phyloP scores from a whole-genome alignment of 2,888 invertebrate species.

The Ormyrus pomaceus region DNA sequence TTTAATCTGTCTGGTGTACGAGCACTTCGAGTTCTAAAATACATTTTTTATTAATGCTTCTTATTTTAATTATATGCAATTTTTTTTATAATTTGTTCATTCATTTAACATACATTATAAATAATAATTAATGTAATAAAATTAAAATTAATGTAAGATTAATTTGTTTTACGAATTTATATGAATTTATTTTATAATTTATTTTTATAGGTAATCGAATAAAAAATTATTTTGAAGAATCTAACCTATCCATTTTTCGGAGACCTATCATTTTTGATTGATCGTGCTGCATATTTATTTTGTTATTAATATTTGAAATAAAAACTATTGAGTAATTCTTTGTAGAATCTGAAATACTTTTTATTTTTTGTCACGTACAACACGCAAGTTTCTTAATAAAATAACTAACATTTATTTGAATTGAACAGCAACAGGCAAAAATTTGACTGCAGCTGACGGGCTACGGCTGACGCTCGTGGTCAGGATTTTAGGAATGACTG shows the following conservation, averaged over 20 bases:
- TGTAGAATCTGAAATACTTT: no score
- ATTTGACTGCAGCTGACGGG: no score
- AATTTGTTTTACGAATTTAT: neutral
- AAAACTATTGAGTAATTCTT: conserved; percentile 18
- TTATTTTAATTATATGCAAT: neutral
- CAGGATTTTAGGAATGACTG: no score
- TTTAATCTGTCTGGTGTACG: conserved; percentile 48
- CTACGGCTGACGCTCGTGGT: no score
- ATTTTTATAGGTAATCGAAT: neutral
- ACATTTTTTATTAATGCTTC: neutral
- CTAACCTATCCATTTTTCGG: conserved; percentile 50
- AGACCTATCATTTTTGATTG: conserved; percentile 36
- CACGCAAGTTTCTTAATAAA: no score
- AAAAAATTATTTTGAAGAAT: neutral
- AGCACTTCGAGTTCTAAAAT: conserved; percentile 34
- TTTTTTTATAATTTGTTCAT: neutral
- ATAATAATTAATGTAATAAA: neutral
- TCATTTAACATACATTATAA: neutral
- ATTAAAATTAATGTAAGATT: neutral
- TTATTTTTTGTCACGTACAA: no score
- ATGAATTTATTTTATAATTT: neutral
- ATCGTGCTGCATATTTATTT: conserved; percentile 41
- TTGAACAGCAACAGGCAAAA: no score
- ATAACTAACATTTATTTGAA: no score
- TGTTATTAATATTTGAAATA: neutral